Evolutionary conservation across 2,888 invertebrate species (phyloP).

Genomic region (Polyommatus icarus): DNA sequence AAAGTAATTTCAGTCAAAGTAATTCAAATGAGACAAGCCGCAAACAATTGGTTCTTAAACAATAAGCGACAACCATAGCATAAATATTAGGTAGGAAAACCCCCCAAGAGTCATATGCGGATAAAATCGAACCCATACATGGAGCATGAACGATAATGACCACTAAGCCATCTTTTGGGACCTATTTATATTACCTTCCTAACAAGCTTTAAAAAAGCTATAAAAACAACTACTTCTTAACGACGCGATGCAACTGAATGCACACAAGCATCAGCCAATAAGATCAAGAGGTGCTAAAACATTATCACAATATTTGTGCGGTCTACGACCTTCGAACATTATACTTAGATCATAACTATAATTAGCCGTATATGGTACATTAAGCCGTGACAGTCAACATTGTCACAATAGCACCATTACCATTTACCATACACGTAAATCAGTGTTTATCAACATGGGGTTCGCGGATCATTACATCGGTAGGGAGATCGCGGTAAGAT

Average conservation of each 20-base stretch:
- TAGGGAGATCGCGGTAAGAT: too few species aligned
- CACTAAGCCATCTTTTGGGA: not conserved
- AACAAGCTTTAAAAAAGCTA: not conserved
- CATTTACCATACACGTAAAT: conserved; percentile 19
- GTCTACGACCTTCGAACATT: conserved; percentile 31
- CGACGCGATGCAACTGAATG: not conserved
- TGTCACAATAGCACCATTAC: conserved; percentile 10
- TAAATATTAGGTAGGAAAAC: not conserved
- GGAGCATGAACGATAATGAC: not conserved
- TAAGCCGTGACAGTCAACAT: conserved; percentile 25
- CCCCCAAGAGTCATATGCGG: not conserved
- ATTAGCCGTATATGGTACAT: not conserved
- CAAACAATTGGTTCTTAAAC: not conserved
- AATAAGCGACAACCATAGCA: not conserved
- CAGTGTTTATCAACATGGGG: too few species aligned
- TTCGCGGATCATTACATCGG: too few species aligned
- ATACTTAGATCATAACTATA: conserved; percentile 27
- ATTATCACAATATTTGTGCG: conserved; percentile 10
- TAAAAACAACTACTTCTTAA: not conserved
- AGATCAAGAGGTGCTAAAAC: conserved; percentile 9
- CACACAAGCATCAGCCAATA: not conserved
- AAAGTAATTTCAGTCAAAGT: not conserved
- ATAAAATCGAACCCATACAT: not conserved
- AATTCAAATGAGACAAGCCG: not conserved
- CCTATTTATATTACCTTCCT: not conserved